Conservation (phyloP, 1,140 invertebrate genomes). For the Mycetomoellerius zeteki region DNA sequence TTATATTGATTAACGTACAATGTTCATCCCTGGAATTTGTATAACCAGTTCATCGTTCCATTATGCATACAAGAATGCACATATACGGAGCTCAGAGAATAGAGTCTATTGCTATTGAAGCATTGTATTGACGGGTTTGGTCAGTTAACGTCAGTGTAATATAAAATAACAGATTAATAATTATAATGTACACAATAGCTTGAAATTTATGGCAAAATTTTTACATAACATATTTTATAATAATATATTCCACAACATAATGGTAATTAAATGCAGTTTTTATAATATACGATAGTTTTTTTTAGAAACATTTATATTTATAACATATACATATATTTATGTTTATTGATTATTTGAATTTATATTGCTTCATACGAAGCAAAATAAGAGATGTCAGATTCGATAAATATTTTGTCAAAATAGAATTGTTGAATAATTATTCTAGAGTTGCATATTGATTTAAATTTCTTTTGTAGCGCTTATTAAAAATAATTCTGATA, state of each 20-base stretch:
- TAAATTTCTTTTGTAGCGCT: not conserved
- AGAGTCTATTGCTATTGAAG: slow-evolving; percentile 24
- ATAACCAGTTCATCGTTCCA: slow-evolving; percentile 15
- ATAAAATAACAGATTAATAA: slow-evolving; percentile 25
- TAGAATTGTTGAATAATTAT: not conserved
- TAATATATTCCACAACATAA: not conserved
- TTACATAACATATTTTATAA: not conserved
- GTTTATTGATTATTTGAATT: not conserved
- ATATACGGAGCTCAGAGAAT: slow-evolving; percentile 18
- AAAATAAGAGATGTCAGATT: not conserved
- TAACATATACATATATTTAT: not conserved
- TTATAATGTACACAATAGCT: slow-evolving; percentile 11
- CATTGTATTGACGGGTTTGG: not conserved
- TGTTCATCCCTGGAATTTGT: slow-evolving; percentile 25
- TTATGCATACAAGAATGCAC: slow-evolving; percentile 28
- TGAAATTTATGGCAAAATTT: slow-evolving; percentile 2
- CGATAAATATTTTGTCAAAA: not conserved
- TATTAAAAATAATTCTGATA: not conserved
- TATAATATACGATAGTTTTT: not conserved
- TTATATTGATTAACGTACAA: slow-evolving; percentile 8
- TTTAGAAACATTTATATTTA: not conserved
- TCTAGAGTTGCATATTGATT: not conserved
- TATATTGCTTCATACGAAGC: not conserved
- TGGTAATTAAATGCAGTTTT: not conserved
- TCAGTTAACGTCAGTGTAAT: not conserved